Evolutionary conservation across 1,140 invertebrate genomes (phyloP), one percentile per base, ranked within the genome.

Genomic region (Leptinotarsa undecemlineata): DNA sequence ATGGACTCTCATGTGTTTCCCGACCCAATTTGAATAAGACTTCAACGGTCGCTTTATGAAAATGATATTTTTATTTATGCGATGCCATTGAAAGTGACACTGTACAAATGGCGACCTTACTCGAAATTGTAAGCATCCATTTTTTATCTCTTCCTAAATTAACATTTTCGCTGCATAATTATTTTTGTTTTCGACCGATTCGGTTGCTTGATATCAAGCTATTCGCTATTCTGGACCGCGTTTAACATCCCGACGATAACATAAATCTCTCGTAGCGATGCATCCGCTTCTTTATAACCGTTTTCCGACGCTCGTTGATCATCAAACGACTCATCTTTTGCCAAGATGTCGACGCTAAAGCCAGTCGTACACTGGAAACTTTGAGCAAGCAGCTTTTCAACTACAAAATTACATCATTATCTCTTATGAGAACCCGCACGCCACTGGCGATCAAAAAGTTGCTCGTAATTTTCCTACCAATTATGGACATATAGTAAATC

Each of bases 11-110:
- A n/a, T 19, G 51, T 57, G 17, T 57, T 57, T 57, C 3, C 17
- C 51, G 17, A 17, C 51, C 51, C 51, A 57, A 57, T 57, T 57
- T 57, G 51, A 57, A 57, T 19, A 19, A 15, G 51, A 57, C 51
- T 57, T 42, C 8, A 42, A 42, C 33, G 33, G 33, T 42, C 8
- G 33, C 33, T 42, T 57, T 57, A 71, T 62, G 61, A 62, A 61
- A 71, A 71, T 71, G 21, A 42, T 72, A 48, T 47, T 48, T 48
- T 64, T 72, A 60, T 61, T 33, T 17, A 64, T 62, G 26, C 63
- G 61, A n/a, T 72, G 26, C 26, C 47, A 19, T 47, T 64, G 61
- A 64, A 47, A 62, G 33, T 47, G 62, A 72, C 63, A 48, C 47
- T 14, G 48, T 64, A 72, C 62, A 64, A 60, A 33, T 48, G 15